phyloP scores from a whole-genome alignment of 2,888 invertebrate species.

The Dryococelus australis region DNA sequence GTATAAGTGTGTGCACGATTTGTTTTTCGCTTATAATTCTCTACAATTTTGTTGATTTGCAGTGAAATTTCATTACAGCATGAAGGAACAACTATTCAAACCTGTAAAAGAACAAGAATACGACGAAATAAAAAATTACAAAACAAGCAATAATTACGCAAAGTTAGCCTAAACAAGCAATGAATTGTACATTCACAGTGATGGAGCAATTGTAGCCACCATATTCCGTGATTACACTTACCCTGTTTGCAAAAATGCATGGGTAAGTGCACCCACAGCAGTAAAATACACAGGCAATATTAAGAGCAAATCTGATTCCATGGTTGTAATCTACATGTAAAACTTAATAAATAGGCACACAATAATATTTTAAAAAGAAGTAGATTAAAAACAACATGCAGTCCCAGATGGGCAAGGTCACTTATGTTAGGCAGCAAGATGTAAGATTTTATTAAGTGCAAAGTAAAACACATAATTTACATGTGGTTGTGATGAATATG shows the following conservation, averaged over 20 bases:
- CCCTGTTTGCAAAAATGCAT: not conserved
- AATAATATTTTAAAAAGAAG: too few relatives aligned
- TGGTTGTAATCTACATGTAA: not conserved
- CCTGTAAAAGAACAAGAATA: not conserved
- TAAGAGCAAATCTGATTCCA: not conserved
- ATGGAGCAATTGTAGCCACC: slow-evolving; percentile 27
- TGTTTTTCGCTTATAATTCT: slow-evolving; percentile 23
- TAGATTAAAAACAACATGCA: too few relatives aligned
- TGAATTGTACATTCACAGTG: not conserved
- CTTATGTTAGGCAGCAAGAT: too few relatives aligned
- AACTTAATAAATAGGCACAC: not conserved
- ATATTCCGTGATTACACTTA: not conserved
- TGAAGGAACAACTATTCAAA: not conserved
- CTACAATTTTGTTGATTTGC: not conserved
- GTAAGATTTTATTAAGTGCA: too few relatives aligned
- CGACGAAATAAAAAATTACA: not conserved
- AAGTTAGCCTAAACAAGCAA: slow-evolving; percentile 6
- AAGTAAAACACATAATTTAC: too few relatives aligned
- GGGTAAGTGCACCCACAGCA: not conserved
- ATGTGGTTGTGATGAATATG: too few relatives aligned
- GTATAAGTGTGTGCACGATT: not conserved
- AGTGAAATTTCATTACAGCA: not conserved
- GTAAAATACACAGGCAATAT: not conserved
- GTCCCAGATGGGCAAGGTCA: too few relatives aligned
- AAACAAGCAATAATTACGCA: not conserved